A percentile compares a stretch with the other conserved stretches of the same genome.
These are phyloP conservation scores for Drosophila erecta DNA, from an alignment of 1,140 invertebrate genomes.

Conservation along the genomic window DNA sequence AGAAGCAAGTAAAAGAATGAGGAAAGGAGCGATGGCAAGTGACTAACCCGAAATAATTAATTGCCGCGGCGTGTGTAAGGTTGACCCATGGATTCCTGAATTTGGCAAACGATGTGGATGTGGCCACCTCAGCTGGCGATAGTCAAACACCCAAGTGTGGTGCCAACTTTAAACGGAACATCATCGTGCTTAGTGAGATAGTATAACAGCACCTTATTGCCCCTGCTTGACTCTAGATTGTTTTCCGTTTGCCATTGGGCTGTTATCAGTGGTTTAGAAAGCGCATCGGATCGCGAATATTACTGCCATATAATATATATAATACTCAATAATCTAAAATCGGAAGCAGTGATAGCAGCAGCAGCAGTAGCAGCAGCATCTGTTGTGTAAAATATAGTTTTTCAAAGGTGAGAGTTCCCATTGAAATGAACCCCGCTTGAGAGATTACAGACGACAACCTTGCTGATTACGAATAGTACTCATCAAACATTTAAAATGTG, in stretches of 20 bases:
- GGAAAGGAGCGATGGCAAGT: conserved; percentile 22
- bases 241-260: not conserved
- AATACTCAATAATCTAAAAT: not conserved
- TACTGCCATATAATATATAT: too few relatives aligned
- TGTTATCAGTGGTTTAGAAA: not conserved
- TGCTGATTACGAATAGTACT: not conserved
- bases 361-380: not conserved
- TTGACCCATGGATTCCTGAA: not conserved
- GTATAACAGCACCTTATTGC: conserved; percentile 4
- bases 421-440: not conserved
- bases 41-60: conserved; percentile 58
- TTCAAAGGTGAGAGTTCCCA: not conserved
- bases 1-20: conserved; percentile 5
- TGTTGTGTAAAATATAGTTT: conserved; percentile 9
- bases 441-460: not conserved
- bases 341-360: not conserved
- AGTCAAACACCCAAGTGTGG: not conserved
- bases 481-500: not conserved
- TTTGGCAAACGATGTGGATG: not conserved
- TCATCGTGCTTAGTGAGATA: not conserved
- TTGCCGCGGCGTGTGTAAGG: conserved; percentile 33
- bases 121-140: not conserved
- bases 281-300: not conserved
- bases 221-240: not conserved
- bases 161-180: not conserved